phyloP scores from a whole-genome alignment of 2,113 vertebrate species.

The Cromileptes altivelis region DNA sequence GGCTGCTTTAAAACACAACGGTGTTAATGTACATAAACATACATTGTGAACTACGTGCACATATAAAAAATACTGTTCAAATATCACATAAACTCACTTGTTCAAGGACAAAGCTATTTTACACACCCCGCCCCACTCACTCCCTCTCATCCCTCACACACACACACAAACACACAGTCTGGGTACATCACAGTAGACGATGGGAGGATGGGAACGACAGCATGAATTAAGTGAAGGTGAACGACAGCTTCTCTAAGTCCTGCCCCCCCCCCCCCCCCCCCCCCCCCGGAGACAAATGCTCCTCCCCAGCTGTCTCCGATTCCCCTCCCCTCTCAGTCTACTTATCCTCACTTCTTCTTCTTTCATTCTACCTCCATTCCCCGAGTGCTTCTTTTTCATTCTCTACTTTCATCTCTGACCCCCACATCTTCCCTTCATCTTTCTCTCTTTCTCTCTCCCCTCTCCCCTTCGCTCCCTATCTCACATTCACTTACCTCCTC shows the following conservation, averaged over 20 bases:
- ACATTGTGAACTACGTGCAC: slow-evolving; percentile 18
- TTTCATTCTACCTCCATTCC: slow-evolving; percentile 57
- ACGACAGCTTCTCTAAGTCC: slow-evolving; percentile 84
- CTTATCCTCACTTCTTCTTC: slow-evolving; percentile 55
- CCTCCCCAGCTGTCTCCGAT: slow-evolving; percentile 57
- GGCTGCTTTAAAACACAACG: not conserved
- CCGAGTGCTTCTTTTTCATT: slow-evolving; percentile 60
- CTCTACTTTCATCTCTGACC: slow-evolving; percentile 64
- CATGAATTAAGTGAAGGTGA: slow-evolving; percentile 88
- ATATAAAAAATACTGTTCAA: slow-evolving; percentile 52
- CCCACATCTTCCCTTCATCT: slow-evolving; percentile 55
- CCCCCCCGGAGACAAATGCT: slow-evolving; percentile 58
- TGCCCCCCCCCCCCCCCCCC: slow-evolving; percentile 62
- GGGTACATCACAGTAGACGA: slow-evolving; percentile 62
- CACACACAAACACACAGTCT: slow-evolving; percentile 43
- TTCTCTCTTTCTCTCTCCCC: slow-evolving; percentile 23
- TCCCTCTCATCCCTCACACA: slow-evolving; percentile 14
- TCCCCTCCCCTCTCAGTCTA: slow-evolving; percentile 53
- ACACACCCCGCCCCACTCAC: slow-evolving; percentile 11
- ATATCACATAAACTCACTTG: slow-evolving; percentile 58
- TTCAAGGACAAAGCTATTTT: slow-evolving; percentile 63
- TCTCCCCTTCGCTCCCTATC: slow-evolving; percentile 47
- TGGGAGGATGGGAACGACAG: slow-evolving; percentile 71
- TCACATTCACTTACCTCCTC: slow-evolving; percentile 75
- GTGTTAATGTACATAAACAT: slow-evolving; percentile 22